Evolutionary conservation across 2,797 vertebrate genomes (phyloP), one percentile per base, ranked within the genome.

Genomic region (Macropodus opercularis): DNA sequence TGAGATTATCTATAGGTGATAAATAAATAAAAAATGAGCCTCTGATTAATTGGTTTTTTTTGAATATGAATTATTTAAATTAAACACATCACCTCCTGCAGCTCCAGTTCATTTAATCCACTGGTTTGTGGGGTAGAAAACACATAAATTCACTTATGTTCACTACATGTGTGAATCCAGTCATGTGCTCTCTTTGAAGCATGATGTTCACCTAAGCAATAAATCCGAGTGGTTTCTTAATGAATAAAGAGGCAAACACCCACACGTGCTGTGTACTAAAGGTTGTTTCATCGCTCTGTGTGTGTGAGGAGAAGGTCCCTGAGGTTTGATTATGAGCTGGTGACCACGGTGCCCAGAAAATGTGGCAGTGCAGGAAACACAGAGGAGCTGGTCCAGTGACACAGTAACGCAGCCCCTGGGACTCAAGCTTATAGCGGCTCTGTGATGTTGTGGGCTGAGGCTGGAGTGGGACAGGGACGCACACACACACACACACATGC

Each of bases 381-480:
- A 72, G 49, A 79, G 51, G 48, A 27, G 52, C 46, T 32, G 63
- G 70, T 74, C 78, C 69, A 69, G 67, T 81, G 74, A 81, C 68
- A 85, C 73, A 80, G 67, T 83, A 83, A 85, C 81, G 75, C 73
- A 77, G 60, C 77, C 77, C 81, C 69, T 75, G 81, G 72, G 83
- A 89, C 72, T 72, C 51, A 0, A 71, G 64, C 68, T 80, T 75
- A 69, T 43, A 69, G 54, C 54, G 39, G 39, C 57, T 67, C 57
- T 80, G 52, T 88, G 83, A 83, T 75, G 75, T 76, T 58, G 64
- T 73, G 69, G 69, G 75, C 75, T 72, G 72, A 68, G 69, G 56
- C 49, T 73, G 63, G 35, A 70, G 60, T 26, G 23, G n/a, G 43
- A 53, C 55, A 66, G 61, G 14, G 47, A 23, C n/a, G 34, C 35